Conservation (phyloP, 1,140 invertebrate species). For the Helicoverpa armigera region DNA sequence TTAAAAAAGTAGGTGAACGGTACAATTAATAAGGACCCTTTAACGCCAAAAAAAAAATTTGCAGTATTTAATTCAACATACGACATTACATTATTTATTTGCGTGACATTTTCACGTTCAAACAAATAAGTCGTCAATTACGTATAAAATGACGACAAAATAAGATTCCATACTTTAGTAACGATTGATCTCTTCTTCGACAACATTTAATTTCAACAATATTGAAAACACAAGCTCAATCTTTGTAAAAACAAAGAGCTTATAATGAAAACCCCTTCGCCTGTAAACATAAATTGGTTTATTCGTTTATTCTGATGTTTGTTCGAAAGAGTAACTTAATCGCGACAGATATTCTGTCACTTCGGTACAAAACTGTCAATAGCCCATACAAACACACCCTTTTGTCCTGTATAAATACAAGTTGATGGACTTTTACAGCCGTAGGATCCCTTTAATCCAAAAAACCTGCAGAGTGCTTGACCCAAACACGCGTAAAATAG, state of each 20-base stretch:
- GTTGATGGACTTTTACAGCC: conserved; percentile 51
- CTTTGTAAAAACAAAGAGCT: neutral
- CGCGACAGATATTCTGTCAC: conserved; percentile 5
- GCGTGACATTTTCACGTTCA: no score
- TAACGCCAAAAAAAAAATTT: no score
- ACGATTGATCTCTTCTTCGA: neutral
- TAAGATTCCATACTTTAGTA: neutral
- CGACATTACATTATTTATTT: no score
- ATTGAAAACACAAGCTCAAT: conserved; percentile 2
- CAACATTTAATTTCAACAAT: neutral
- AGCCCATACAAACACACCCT: conserved; percentile 54
- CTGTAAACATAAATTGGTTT: conserved; percentile 11
- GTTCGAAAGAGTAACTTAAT: conserved; percentile 40
- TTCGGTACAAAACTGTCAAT: conserved; percentile 36
- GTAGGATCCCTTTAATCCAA: conserved; percentile 12
- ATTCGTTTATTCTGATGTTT: conserved; percentile 4
- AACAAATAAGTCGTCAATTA: no score
- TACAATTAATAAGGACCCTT: no score
- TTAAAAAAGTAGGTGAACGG: no score
- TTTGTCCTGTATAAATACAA: conserved; percentile 57
- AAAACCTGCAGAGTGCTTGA: conserved; percentile 20
- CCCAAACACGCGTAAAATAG: neutral
- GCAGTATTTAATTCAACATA: no score
- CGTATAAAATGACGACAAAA: neutral
- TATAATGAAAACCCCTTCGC: conserved; percentile 2